Percentiles rank a stretch among this genome's conserved stretches.
phyloP scores from a whole-genome alignment of 2,113 vertebrate genomes.

The Grallaria varia region DNA sequence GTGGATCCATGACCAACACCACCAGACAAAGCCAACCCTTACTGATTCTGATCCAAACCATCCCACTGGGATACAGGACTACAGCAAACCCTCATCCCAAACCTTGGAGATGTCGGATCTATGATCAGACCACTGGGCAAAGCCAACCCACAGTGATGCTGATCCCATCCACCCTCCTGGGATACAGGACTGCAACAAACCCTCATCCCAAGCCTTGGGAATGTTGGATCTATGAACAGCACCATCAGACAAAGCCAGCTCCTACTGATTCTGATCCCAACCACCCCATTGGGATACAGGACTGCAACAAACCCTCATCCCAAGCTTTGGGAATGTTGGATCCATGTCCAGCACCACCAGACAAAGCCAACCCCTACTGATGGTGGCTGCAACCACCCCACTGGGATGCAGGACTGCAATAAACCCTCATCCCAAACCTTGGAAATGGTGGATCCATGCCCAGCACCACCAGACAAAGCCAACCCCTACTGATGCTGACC shows the following conservation, averaged over 20 bases:
- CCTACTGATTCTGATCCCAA: not conserved
- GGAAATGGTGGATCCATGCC: not conserved
- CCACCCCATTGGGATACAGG: rapidly evolving
- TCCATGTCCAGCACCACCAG: no score
- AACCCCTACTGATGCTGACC: not conserved
- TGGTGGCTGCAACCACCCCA: not conserved
- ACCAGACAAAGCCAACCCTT: not conserved
- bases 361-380: not conserved
- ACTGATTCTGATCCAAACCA: rapidly evolving
- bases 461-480: not conserved
- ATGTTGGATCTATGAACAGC: not conserved
- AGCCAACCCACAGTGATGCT: rapidly evolving
- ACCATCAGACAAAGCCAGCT: not conserved
- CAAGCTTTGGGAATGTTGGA: not conserved
- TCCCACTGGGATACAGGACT: no score
- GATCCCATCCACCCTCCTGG: rapidly evolving
- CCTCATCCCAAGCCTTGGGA: not conserved
- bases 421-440: not conserved
- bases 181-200: no score
- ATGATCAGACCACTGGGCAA: not conserved
- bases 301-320: not conserved
- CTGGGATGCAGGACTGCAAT: not conserved
- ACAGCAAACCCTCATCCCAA: no score
- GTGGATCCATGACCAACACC: not conserved
- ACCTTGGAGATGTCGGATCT: not conserved